These are phyloP conservation scores for Halictus rubicundus DNA, from an alignment of 1,140 invertebrate genomes.

Conservation along the genomic window DNA sequence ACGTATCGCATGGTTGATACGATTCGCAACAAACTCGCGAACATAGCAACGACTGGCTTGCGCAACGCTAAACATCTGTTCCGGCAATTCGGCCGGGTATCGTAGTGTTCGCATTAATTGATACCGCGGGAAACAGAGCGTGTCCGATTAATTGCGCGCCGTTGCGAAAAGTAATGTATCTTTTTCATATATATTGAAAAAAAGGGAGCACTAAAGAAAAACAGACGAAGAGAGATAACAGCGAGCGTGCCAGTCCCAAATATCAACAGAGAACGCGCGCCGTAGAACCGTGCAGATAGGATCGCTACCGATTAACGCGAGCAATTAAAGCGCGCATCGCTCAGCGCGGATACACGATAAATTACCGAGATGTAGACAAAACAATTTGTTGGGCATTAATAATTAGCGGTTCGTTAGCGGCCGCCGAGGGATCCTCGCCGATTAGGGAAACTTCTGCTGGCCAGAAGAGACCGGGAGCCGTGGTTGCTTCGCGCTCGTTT, in stretches of 20 bases:
- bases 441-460: slow-evolving; percentile 26
- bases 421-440: slow-evolving; percentile 16
- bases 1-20: not conserved
- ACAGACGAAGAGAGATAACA: not conserved
- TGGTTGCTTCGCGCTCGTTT: not conserved
- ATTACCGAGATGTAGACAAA: slow-evolving; percentile 28
- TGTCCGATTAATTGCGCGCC: not conserved
- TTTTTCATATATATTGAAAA: not conserved
- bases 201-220: too few relatives aligned
- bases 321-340: slow-evolving; percentile 28
- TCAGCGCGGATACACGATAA: slow-evolving; percentile 21
- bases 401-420: slow-evolving; percentile 45
- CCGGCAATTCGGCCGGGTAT: not conserved
- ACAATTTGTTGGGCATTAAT: slow-evolving; percentile 59
- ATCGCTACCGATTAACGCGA: slow-evolving; percentile 28
- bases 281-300: not conserved
- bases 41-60: not conserved
- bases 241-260: not conserved
- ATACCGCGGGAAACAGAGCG: slow-evolving; percentile 28
- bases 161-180: slow-evolving; percentile 1
- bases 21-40: not conserved
- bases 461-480: too few relatives aligned
- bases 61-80: not conserved
- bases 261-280: not conserved
- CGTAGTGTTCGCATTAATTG: not conserved